A percentile compares a stretch with the other conserved stretches of the same genome.
Conservation (phyloP, 2,888 invertebrate genomes). For the Nymphalis urticae region DNA sequence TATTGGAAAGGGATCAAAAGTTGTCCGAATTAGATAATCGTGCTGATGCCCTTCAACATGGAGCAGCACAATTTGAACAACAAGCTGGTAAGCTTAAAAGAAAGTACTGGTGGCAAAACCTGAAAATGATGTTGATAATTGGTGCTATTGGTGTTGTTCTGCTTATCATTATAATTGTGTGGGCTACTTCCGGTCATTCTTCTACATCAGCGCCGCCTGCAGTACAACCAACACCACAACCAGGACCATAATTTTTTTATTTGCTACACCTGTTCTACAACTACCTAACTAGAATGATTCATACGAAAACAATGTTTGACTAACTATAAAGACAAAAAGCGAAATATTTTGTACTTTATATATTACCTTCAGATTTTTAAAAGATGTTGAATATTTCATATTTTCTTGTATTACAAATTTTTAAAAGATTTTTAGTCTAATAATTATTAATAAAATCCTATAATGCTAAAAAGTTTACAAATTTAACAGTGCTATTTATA, state of each 20-base stretch:
- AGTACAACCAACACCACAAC: constrained; percentile 36
- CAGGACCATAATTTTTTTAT: constrained; percentile 50
- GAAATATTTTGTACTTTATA: constrained; percentile 42
- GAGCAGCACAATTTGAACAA: constrained; percentile 97
- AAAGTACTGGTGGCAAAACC: constrained; percentile 98
- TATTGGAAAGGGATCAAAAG: constrained; percentile 97
- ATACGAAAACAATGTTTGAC: constrained; percentile 34
- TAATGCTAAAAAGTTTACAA: constrained; percentile 29
- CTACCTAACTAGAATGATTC: constrained; percentile 32
- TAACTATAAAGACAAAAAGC: constrained; percentile 33
- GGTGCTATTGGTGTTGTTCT: constrained; percentile 91
- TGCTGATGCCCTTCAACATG: constrained; percentile 96
- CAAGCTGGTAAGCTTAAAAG: constrained; percentile 97
- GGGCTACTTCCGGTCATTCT: constrained; percentile 61
- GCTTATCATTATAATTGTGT: constrained; percentile 91
- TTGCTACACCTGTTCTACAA: constrained; percentile 26
- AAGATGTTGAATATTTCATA: constrained; percentile 27
- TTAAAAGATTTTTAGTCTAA: constrained; percentile 39
- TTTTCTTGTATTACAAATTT: constrained; percentile 36
- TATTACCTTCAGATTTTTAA: constrained; percentile 31
- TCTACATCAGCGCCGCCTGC: constrained; percentile 42
- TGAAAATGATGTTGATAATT: constrained; percentile 97
- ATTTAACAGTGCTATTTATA: constrained; percentile 42
- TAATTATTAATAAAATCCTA: constrained; percentile 32
- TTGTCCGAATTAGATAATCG: constrained; percentile 96